Evolutionary conservation across 2,888 invertebrate genomes (phyloP).

Genomic region (Prosapia bicincta): DNA sequence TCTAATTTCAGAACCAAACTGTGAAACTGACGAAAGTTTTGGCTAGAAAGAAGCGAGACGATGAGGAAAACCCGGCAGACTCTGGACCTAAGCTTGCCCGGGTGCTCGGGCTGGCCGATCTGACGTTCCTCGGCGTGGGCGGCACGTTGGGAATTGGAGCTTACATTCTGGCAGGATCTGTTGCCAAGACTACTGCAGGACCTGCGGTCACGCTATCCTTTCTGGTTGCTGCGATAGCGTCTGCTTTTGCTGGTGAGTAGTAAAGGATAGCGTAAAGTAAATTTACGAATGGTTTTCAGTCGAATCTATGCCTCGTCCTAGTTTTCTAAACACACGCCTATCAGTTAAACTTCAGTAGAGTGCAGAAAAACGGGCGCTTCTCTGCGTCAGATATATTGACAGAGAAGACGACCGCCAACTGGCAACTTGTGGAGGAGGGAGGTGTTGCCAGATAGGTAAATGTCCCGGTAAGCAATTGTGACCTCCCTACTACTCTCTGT

Average conservation of each 20-base stretch:
- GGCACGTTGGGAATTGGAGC: constrained; percentile 91
- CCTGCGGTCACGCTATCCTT: constrained; percentile 91
- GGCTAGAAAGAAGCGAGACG: constrained; percentile 49
- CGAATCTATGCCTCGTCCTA: too few relatives aligned
- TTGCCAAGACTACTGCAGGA: constrained; percentile 82
- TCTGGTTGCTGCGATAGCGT: constrained; percentile 87
- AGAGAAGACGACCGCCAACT: too few relatives aligned
- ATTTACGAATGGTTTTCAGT: too few relatives aligned
- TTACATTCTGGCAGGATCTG: constrained; percentile 88
- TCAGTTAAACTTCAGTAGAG: too few relatives aligned
- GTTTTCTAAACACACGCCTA: too few relatives aligned
- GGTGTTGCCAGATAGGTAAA: too few relatives aligned
- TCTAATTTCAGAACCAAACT: constrained; percentile 28
- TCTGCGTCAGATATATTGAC: too few relatives aligned
- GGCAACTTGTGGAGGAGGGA: too few relatives aligned
- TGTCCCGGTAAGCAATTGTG: too few relatives aligned
- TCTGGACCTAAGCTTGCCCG: constrained; percentile 51
- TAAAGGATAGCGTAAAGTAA: too few relatives aligned
- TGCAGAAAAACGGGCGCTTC: too few relatives aligned
- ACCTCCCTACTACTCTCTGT: too few relatives aligned
- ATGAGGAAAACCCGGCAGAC: constrained; percentile 39
- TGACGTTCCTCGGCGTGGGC: constrained; percentile 84
- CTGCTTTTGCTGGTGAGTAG: constrained; percentile 78
- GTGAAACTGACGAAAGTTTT: constrained; percentile 39
- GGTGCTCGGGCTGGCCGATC: constrained; percentile 76